Base-by-base conservation (phyloP, 2,888 invertebrate species). In the Antheraea assamensis region DNA sequence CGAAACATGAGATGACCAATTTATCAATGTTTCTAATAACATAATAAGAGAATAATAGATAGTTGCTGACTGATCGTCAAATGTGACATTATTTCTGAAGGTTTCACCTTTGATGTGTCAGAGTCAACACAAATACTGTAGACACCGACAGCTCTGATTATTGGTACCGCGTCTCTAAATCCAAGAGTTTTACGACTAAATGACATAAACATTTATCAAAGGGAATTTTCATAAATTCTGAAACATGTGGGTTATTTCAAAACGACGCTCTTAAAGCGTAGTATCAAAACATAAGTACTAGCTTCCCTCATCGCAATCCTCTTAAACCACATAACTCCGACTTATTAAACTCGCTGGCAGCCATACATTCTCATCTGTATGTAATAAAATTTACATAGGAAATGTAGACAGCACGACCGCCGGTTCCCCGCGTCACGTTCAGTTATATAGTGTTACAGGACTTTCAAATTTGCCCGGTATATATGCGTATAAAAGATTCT, bases 301-400 rank as follows among this genome's bases (percentile, higher is more conserved):
- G 35, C 31, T 72, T 31, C 27, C 35, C 31, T 27, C 27, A 64
- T 31, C 42, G 30, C 52, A 72, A 72, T 70, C 21, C 66, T n/a
- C 47, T 72, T 64, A 71, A 61, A 64, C 61, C 75, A 71, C 76
- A 77, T 71, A 78, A 71, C 78, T 74, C 35, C 55, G 80, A 81
- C 79, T 85, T 83, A 83, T 81, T 85, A 83, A 83, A 79, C 80
- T 78, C 81, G 72, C 80, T 76, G 72, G 75, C 61, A 66, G 74
- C 75, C 76, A 76, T 83, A 85, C 85, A 86, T 87, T 87, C 86
- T 85, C 85, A 87, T 87, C 84, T 83, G 81, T 75, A 72, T 71
- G 82, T 83, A 85, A 88, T 88, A 87, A 88, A 87, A 88, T 88
- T 87, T 85, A 79, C 88, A 88, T 88, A 86, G 78, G 78, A 82